These are phyloP conservation scores for Kryphioiulus occultus DNA, from an alignment of 2,888 invertebrate genomes.

Conservation along the genomic window DNA sequence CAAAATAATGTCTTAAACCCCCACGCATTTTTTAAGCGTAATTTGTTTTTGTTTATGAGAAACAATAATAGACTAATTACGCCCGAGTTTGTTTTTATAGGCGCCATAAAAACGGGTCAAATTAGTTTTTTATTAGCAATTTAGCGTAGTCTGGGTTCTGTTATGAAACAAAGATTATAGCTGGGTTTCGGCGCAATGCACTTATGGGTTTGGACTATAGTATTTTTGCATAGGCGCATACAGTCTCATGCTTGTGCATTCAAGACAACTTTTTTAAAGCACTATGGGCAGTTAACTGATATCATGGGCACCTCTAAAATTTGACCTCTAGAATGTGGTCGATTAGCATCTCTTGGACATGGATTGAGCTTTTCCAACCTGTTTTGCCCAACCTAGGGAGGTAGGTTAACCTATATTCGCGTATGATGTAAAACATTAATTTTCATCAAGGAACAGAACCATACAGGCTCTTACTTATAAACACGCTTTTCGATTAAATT, in stretches of 20 bases:
- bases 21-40: not conserved
- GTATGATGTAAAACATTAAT: not conserved
- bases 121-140: constrained; percentile 40
- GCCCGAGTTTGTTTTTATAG: constrained; percentile 27
- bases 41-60: constrained; percentile 36
- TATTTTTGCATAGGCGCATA: not conserved
- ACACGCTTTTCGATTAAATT: not conserved
- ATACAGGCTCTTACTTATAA: not conserved
- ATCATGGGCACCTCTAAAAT: not conserved
- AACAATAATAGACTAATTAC: constrained; percentile 36
- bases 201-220: not conserved
- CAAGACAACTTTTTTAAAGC: no score
- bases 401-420: not conserved
- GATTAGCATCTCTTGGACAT: not conserved
- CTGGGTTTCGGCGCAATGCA: not conserved
- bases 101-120: constrained; percentile 1
- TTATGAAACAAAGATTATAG: not conserved
- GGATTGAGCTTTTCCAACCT: not conserved
- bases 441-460: not conserved
- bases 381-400: not conserved
- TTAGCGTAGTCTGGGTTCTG: not conserved
- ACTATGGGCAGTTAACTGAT: not conserved
- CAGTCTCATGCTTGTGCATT: not conserved
- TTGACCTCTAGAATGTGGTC: not conserved
- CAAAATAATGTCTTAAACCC: not conserved